Conservation (phyloP, 2,888 invertebrate genomes). For the Coremacera marginata region DNA sequence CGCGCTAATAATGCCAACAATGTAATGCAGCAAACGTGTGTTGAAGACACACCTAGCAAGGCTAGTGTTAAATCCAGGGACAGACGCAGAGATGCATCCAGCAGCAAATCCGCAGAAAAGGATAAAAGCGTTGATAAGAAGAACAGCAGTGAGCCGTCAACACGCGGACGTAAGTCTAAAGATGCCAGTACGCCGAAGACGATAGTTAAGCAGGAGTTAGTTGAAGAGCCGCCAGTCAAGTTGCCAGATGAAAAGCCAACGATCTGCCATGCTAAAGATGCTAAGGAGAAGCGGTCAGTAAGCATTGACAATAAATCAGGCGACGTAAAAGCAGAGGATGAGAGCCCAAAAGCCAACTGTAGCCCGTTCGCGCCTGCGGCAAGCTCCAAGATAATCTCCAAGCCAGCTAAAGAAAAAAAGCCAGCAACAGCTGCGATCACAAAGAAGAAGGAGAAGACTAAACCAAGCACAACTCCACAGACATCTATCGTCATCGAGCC, state of each 20-base stretch:
- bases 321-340: neutral
- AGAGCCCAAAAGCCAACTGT: conserved; percentile 43
- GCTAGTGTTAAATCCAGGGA: conserved; percentile 30
- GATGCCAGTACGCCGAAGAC: conserved; percentile 30
- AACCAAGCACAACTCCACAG: neutral
- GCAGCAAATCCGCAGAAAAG: conserved; percentile 33
- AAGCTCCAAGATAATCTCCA: conserved; percentile 33
- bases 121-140: conserved; percentile 20
- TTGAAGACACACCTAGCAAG: conserved; percentile 50
- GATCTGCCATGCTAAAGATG: conserved; percentile 40
- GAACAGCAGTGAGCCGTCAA: neutral
- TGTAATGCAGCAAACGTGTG: conserved; percentile 38
- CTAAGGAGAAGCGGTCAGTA: conserved; percentile 42
- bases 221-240: conserved; percentile 39
- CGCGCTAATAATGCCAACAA: conserved; percentile 66
- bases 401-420: conserved; percentile 57
- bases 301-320: neutral
- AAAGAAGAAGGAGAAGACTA: conserved; percentile 49
- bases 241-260: conserved; percentile 34
- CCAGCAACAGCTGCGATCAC: conserved; percentile 54
- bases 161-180: conserved; percentile 33
- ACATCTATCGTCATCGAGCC: neutral
- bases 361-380: conserved; percentile 47
- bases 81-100: conserved; percentile 41
- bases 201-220: conserved; percentile 26